These are phyloP conservation scores for Heliornis fulica DNA, from an alignment of 2,113 vertebrate species.

Conservation along the genomic window DNA sequence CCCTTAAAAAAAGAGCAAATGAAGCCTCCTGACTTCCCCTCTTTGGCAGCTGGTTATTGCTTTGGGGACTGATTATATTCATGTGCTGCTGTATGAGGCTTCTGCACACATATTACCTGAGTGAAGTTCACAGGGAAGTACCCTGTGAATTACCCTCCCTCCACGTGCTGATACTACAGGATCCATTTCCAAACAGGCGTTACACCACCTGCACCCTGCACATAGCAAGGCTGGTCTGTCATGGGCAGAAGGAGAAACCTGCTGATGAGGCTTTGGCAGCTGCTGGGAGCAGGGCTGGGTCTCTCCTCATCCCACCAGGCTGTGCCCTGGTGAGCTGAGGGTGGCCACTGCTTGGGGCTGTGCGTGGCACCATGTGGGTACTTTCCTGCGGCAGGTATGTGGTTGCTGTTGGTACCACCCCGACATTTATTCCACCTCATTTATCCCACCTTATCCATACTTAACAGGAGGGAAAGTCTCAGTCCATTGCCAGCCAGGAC, in stretches of 20 bases:
- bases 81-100: not conserved
- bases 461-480: not conserved
- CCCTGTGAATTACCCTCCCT: not conserved
- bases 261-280: rapidly evolving
- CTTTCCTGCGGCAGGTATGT: not conserved
- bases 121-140: not conserved
- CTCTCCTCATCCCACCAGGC: not conserved
- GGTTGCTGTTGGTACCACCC: rapidly evolving
- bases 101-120: rapidly evolving
- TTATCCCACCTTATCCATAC: not conserved
- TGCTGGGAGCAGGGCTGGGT: rapidly evolving
- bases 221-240: not conserved
- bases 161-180: rapidly evolving
- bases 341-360: not conserved
- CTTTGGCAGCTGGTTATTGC: not conserved
- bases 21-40: not conserved
- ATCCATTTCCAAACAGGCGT: rapidly evolving
- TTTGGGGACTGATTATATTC: not conserved
- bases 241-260: not conserved
- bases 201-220: not conserved
- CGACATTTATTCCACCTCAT: not conserved
- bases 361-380: not conserved
- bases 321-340: rapidly evolving
- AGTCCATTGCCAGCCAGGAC: not conserved
- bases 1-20: not conserved